Evolutionary conservation across 2,888 invertebrate genomes (phyloP), one percentile per base, ranked within the genome.

Genomic region (Eupithecia insigniata): DNA sequence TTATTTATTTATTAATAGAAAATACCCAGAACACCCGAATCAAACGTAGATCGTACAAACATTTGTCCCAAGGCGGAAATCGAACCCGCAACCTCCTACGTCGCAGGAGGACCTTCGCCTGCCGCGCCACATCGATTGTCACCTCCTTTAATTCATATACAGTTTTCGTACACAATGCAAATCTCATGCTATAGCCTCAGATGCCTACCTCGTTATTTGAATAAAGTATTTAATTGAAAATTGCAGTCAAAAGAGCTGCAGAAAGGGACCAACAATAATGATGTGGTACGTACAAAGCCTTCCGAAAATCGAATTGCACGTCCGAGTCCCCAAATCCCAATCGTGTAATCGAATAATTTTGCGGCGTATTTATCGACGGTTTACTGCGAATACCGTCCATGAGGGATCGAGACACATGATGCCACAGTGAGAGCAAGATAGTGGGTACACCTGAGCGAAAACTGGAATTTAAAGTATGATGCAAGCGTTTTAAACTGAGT

Each of bases 331-430:
- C 43, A 61, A 69, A 71, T 72, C 72, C 69, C 71, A 46, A 69
- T 74, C 66, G 60, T 34, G 76, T 79, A 77, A 78, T 79, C 78
- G 76, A 81, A 80, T 77, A 78, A 80, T 80, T 75, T 78, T 80
- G 77, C 72, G 74, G 77, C 72, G 74, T 80, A 80, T 80, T 79
- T 81, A 79, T 81, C 78, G 77, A 72, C 67, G 77, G 78, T 76
- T 79, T 79, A 79, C 79, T 75, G 76, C 75, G 76, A 74, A 75
- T 66, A 73, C 75, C 71, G 77, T 58, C 76, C 80, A 78, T 80
- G 76, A 79, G 79, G 81, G 82, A 79, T 83, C 79, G 73, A 66
- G 79, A 76, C 76, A 71, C 36, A 75, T 67, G 66, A 55, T 36
- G 36, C n/a, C 64, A 74, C 71, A 74, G 74, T 67, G 69, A 26